These are phyloP conservation scores for Typhlomys cinereus DNA, from an alignment of 2,113 vertebrate genomes.

Conservation along the genomic window DNA sequence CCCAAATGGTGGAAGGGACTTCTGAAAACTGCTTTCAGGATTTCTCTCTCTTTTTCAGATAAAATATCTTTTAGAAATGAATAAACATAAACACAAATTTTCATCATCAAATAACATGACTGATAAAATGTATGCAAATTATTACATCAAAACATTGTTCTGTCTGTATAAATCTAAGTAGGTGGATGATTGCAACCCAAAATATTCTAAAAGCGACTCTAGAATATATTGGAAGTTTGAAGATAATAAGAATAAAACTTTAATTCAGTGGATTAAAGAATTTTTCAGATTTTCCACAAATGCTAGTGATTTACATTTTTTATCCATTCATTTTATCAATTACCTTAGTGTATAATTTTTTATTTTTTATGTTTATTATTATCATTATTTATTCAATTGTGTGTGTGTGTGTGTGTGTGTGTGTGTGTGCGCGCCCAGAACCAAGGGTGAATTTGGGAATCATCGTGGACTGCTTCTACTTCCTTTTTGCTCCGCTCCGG, in stretches of 20 bases:
- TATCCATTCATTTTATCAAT: not conserved
- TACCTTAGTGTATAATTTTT: too few relatives aligned
- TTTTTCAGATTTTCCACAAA: not conserved
- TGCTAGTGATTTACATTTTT: not conserved
- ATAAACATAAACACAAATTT: not conserved
- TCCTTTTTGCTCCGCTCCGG: too few relatives aligned
- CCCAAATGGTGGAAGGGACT: too few relatives aligned
- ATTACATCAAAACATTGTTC: not conserved
- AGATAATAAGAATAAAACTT: not conserved
- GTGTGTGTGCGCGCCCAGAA: too few relatives aligned
- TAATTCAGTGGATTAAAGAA: not conserved
- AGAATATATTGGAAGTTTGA: not conserved
- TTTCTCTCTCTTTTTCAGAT: not conserved
- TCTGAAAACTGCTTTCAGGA: too few relatives aligned
- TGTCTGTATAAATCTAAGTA: not conserved
- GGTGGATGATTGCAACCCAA: not conserved
- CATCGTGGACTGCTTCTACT: too few relatives aligned
- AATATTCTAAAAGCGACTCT: not conserved
- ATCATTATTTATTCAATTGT: too few relatives aligned
- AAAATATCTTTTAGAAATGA: too few relatives aligned
- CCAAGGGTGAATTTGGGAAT: too few relatives aligned
- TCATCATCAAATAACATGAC: not conserved
- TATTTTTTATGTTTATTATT: too few relatives aligned
- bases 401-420: too few relatives aligned
- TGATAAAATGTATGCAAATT: not conserved